phyloP scores from a whole-genome alignment of 2,113 vertebrate genomes.

The Anser brachyrhynchus region DNA sequence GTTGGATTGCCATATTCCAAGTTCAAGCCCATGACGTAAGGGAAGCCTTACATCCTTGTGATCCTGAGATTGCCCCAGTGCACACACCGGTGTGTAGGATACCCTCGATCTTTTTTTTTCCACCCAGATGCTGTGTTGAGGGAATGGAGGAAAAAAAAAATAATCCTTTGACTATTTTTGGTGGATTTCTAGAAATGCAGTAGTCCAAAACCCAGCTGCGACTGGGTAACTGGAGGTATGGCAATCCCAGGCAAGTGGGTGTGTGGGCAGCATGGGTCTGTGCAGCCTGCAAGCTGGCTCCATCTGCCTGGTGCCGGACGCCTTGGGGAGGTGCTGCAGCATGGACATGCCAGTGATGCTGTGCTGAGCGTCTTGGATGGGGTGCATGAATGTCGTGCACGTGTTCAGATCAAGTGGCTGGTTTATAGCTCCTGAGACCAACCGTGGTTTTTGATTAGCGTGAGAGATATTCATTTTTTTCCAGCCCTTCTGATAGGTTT shows the following conservation, averaged over 20 bases:
- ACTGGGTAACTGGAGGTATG: background rate
- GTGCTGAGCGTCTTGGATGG: background rate
- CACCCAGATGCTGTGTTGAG: background rate
- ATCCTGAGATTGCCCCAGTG: background rate
- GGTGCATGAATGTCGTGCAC: rapidly evolving
- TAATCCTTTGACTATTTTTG: background rate
- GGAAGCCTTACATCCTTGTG: background rate
- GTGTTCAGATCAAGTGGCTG: background rate
- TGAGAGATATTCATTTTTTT: background rate
- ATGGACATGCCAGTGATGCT: background rate
- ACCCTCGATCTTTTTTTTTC: background rate
- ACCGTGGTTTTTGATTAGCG: background rate
- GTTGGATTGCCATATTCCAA: background rate
- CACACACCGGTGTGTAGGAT: background rate
- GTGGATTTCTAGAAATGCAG: background rate
- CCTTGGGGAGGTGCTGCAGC: background rate
- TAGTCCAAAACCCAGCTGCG: background rate
- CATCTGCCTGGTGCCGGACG: background rate
- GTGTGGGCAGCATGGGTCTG: background rate
- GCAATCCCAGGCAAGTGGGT: background rate
- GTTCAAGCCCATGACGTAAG: background rate
- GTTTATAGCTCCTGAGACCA: background rate
- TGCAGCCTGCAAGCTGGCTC: background rate
- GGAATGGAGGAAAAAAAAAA: background rate
- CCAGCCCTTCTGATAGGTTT: background rate